Percentiles rank a stretch among this genome's conserved stretches.
These are phyloP conservation scores for Tenualosa thibaudeaui DNA, from an alignment of 2,797 vertebrate genomes.

Conservation along the genomic window DNA sequence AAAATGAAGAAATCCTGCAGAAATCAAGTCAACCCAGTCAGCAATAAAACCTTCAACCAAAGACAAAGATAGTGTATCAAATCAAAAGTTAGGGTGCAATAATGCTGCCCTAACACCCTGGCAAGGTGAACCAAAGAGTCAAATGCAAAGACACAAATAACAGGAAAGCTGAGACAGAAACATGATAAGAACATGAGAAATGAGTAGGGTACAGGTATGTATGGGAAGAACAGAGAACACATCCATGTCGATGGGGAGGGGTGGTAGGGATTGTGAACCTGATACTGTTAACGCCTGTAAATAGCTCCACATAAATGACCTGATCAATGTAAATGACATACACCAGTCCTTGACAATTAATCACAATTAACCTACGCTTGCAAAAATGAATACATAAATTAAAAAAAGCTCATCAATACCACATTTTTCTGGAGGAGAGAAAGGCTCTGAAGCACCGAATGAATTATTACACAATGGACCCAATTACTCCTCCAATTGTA, in stretches of 20 bases:
- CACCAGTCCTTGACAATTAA: neutral
- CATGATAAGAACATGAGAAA: constrained; percentile 8
- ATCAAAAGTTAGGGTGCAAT: neutral
- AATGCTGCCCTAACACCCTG: neutral
- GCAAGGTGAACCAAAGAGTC: neutral
- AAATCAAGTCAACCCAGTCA: neutral
- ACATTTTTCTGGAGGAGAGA: neutral
- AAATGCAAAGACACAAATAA: constrained; percentile 4
- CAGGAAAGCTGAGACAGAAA: constrained; percentile 29
- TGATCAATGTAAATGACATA: constrained; percentile 37
- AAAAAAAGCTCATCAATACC: constrained; percentile 2
- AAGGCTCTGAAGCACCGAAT: constrained; percentile 23
- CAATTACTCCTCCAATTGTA: constrained; percentile 16
- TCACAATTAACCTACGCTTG: constrained; percentile 13
- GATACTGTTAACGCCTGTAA: constrained; percentile 39
- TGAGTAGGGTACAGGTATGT: constrained; percentile 2
- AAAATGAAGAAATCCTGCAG: neutral
- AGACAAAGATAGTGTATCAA: neutral
- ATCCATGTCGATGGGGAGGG: constrained; percentile 26
- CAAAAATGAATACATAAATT: neutral
- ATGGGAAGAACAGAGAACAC: constrained; percentile 21
- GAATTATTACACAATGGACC: constrained; percentile 11
- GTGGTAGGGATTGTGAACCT: neutral
- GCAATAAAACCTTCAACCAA: neutral
- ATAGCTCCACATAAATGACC: constrained; percentile 38